Conservation (phyloP, 2,113 vertebrate species). For the Melierax canorus region DNA sequence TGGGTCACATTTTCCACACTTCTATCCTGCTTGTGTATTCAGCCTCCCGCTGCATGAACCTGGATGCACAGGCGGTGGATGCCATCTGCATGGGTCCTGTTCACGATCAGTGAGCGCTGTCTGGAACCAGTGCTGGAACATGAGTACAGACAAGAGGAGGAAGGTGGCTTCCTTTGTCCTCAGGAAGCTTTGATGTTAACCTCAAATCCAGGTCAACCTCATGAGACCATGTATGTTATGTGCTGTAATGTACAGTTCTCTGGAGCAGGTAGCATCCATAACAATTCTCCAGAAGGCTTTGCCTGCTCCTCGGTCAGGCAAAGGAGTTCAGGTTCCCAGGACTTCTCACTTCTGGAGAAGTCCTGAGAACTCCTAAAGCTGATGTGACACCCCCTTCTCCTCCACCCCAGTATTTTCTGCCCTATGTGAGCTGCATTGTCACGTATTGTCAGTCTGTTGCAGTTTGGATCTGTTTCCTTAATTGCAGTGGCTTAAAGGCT, state of each 20-base stretch:
- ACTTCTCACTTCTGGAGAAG: not conserved
- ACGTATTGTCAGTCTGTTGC: not conserved
- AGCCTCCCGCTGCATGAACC: fast-evolving
- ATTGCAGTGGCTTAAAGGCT: not conserved
- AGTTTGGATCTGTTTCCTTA: not conserved
- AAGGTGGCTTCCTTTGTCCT: not conserved
- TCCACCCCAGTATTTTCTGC: not conserved
- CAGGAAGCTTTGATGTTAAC: not conserved
- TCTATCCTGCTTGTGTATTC: not conserved
- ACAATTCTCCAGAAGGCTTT: not conserved
- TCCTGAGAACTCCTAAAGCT: not conserved
- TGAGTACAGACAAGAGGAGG: not conserved
- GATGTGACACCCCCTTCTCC: not conserved
- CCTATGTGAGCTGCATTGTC: not conserved
- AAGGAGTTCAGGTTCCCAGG: not conserved
- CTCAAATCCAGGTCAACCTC: not conserved
- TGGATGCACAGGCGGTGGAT: not conserved
- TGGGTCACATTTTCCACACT: not conserved
- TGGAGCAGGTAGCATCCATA: not conserved
- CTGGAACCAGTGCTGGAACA: not conserved
- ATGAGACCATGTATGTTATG: fast-evolving
- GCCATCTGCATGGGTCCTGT: not conserved
- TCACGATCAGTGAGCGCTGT: not conserved
- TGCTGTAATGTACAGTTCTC: not conserved
- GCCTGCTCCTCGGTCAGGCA: not conserved